A percentile compares a stretch with the other conserved stretches of the same genome.
phyloP scores from a whole-genome alignment of 2,888 invertebrate species.

The Tinea trinotella region DNA sequence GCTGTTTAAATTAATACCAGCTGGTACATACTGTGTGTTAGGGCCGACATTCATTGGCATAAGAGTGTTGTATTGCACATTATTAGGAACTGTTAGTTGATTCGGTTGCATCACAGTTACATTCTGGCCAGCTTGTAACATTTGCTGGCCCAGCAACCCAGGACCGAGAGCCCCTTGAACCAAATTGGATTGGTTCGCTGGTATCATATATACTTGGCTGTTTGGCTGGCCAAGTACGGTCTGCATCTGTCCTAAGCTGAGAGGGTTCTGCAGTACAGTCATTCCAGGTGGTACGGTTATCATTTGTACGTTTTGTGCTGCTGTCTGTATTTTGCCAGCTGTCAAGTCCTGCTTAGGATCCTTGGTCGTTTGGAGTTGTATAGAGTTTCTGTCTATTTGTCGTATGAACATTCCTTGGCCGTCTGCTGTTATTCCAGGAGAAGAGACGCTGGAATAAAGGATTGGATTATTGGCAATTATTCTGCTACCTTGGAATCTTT shows the following conservation, averaged over 20 bases:
- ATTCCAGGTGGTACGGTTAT: conserved; percentile 62
- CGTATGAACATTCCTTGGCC: conserved; percentile 61
- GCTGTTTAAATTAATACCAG: conserved; percentile 54
- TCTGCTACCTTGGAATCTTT: too few species aligned
- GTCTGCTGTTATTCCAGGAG: conserved; percentile 46
- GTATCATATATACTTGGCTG: conserved; percentile 65
- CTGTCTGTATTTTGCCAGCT: conserved; percentile 47
- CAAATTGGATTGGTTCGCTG: conserved; percentile 51
- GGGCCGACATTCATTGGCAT: conserved; percentile 53
- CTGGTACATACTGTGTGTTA: conserved; percentile 54
- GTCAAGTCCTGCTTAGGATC: conserved; percentile 60
- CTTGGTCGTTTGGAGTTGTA: conserved; percentile 55
- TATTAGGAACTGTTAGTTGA: conserved; percentile 52
- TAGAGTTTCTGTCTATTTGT: conserved; percentile 57
- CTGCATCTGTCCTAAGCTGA: conserved; percentile 56
- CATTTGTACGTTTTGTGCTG: conserved; percentile 61
- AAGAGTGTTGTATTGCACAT: conserved; percentile 59
- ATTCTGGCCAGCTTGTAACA: conserved; percentile 55
- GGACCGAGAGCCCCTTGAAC: conserved; percentile 36
- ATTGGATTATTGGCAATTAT: too few species aligned
- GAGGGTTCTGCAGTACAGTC: conserved; percentile 59
- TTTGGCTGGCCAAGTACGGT: conserved; percentile 54
- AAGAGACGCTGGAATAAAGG: conserved; percentile 41
- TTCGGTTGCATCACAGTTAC: conserved; percentile 64
- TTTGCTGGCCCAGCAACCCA: conserved; percentile 50